These are phyloP conservation scores for Sitophilus oryzae DNA, from an alignment of 1,140 invertebrate species.

Conservation along the genomic window DNA sequence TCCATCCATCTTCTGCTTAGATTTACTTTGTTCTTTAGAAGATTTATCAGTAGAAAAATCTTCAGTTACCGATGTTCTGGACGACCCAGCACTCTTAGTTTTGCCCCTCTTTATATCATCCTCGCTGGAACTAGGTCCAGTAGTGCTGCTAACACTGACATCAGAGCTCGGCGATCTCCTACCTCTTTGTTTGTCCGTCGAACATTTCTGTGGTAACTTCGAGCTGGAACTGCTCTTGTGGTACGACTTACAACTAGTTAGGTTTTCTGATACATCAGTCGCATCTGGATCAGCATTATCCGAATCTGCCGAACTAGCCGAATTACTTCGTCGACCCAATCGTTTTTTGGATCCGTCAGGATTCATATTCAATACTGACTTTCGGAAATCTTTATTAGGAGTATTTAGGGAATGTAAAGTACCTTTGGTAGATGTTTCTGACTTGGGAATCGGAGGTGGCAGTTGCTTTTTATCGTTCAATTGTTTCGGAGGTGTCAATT, in stretches of 20 bases:
- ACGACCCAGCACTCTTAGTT: slow-evolving; percentile 41
- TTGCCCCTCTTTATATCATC: slow-evolving; percentile 47
- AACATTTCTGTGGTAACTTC: slow-evolving; percentile 34
- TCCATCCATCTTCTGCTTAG: slow-evolving; percentile 46
- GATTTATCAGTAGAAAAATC: slow-evolving; percentile 55
- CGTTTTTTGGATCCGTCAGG: slow-evolving; percentile 44
- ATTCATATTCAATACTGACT: slow-evolving; percentile 68
- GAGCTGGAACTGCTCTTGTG: slow-evolving; percentile 30
- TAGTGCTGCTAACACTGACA: slow-evolving; percentile 40
- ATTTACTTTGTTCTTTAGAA: slow-evolving; percentile 47
- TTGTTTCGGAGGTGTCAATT: slow-evolving; percentile 35
- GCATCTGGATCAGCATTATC: slow-evolving; percentile 42
- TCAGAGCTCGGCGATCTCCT: slow-evolving; percentile 44
- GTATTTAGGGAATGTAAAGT: slow-evolving; percentile 46
- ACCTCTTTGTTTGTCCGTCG: slow-evolving; percentile 43
- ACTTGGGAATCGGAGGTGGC: slow-evolving; percentile 56
- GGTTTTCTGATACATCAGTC: slow-evolving; percentile 38
- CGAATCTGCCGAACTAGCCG: slow-evolving; percentile 51
- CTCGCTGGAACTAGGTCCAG: slow-evolving; percentile 48
- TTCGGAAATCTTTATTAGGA: slow-evolving; percentile 69
- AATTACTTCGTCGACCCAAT: slow-evolving; percentile 45
- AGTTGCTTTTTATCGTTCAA: slow-evolving; percentile 41
- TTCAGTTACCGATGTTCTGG: slow-evolving; percentile 49
- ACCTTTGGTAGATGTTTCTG: slow-evolving; percentile 43
- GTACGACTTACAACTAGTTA: slow-evolving; percentile 35